Conservation (phyloP, 2,888 invertebrate species). For the Sinodicranocentrus sp. region DNA sequence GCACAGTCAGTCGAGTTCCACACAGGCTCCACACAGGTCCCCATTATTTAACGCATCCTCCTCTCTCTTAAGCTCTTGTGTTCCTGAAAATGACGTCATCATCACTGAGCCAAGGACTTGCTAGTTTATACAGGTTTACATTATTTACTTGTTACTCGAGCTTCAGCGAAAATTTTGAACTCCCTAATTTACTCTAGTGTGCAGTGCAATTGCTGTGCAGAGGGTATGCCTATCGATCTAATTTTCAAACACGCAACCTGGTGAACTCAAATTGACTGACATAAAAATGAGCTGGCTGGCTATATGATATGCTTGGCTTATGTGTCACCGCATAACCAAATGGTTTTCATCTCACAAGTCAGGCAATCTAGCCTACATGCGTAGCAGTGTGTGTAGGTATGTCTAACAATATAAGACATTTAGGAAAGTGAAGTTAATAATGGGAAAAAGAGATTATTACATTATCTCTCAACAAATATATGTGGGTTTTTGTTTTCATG, state of each 20-base stretch:
- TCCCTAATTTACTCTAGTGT: not conserved
- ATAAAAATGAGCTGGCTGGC: not conserved
- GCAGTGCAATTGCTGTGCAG: not conserved
- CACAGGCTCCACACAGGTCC: no score
- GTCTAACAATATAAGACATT: not conserved
- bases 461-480: not conserved
- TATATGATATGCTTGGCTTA: not conserved
- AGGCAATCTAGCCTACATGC: no score
- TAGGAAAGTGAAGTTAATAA: not conserved
- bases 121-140: conserved; percentile 8
- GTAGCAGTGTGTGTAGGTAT: not conserved
- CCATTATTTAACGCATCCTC: conserved; percentile 34
- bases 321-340: conserved; percentile 11
- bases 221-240: not conserved
- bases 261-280: conserved; percentile 21
- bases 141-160: not conserved
- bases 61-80: not conserved
- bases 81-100: not conserved
- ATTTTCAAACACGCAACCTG: conserved; percentile 33
- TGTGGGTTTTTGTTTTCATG: not conserved
- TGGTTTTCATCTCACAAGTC: not conserved
- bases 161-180: not conserved
- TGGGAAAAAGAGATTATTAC: conserved; percentile 8
- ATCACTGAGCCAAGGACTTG: not conserved
- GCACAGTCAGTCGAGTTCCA: no score